Evolutionary conservation across 1,140 invertebrate genomes (phyloP), one percentile per base, ranked within the genome.

Genomic region (Batillaria attramentaria): DNA sequence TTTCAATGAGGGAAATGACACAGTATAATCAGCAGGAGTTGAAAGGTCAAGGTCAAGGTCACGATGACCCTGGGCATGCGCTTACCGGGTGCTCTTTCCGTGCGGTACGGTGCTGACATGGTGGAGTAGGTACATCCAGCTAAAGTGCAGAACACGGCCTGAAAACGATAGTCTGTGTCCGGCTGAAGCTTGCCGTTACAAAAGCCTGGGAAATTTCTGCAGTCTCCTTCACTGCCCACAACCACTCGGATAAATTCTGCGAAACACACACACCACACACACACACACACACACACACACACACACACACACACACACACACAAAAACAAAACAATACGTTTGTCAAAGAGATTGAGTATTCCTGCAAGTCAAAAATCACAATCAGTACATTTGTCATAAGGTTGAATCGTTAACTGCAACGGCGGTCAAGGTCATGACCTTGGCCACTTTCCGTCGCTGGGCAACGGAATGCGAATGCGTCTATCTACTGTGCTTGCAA

Each of bases 51-150:
- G 24, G 46, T 13, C 50, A 1, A 54, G 50, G 18, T 20, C 18
- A 2, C 18, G n/a, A 54, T 1, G n/a, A 18, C 50, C 3, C 3
- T n/a, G n/a, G 18, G 18, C 1, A 24, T 28, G 1, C 4, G 10
- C 70, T 72, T 18, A 75, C 73, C 73, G 41, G 73, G 54, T 37
- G 31, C 16, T 3, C 13, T n/a, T 10, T 16, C 60, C 13, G 72
- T 79, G 28, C 41, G 50, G 33, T 68, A 75, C 20, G 54, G 37
- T 18, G 37, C 31, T 3, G 69, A 57, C 6, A 62, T 46, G 20
- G 35, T 33, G 28, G 72, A 54, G 46, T 79, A 73, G 24, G 78
- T 75, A 33, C 78, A 79, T 1, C 57, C 78, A 43, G n/a, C 72
- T 0, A 41, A 57, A 2, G 78, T 79, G 33, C 78, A 79, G 24